These are phyloP conservation scores for Tadarida brasiliensis DNA, from an alignment of 2,797 vertebrate genomes.

Conservation along the genomic window DNA sequence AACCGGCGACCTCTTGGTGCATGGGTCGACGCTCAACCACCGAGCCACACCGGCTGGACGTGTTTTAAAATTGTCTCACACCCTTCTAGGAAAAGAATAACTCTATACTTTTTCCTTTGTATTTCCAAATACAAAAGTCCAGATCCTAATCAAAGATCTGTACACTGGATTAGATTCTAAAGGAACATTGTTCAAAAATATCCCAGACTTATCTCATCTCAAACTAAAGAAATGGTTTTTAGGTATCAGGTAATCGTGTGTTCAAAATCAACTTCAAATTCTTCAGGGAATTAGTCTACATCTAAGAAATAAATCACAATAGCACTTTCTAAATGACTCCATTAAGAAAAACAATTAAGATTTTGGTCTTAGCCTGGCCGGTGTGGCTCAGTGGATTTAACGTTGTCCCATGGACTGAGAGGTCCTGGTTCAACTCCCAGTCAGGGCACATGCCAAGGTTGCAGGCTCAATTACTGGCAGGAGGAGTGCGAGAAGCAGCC, in stretches of 20 bases:
- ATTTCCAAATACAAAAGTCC: background rate
- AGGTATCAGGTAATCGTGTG: background rate
- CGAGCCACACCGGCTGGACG: background rate
- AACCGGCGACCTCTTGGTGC: too few relatives aligned
- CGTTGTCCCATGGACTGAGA: too few relatives aligned
- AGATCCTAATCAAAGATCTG: constrained; percentile 37
- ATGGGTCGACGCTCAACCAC: too few relatives aligned
- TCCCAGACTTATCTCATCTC: background rate
- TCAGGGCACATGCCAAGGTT: too few relatives aligned
- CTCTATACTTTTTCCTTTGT: background rate
- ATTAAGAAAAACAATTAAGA: constrained; percentile 32
- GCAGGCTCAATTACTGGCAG: too few relatives aligned
- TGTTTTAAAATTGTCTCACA: constrained; percentile 22
- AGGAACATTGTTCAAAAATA: background rate
- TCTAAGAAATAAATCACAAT: background rate
- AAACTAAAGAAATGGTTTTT: constrained; percentile 47
- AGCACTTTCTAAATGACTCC: constrained; percentile 33
- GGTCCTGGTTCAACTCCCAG: too few relatives aligned
- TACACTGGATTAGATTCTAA: background rate
- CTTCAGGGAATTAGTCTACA: background rate
- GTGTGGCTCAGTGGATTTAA: too few relatives aligned
- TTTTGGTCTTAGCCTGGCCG: background rate
- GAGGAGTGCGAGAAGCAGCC: too few relatives aligned
- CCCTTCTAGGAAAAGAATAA: constrained; percentile 7
- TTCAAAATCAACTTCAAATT: constrained; percentile 54